Evolutionary conservation across 2,113 vertebrate genomes (phyloP), one percentile per base, ranked within the genome.

Genomic region (Camelus bactrianus): DNA sequence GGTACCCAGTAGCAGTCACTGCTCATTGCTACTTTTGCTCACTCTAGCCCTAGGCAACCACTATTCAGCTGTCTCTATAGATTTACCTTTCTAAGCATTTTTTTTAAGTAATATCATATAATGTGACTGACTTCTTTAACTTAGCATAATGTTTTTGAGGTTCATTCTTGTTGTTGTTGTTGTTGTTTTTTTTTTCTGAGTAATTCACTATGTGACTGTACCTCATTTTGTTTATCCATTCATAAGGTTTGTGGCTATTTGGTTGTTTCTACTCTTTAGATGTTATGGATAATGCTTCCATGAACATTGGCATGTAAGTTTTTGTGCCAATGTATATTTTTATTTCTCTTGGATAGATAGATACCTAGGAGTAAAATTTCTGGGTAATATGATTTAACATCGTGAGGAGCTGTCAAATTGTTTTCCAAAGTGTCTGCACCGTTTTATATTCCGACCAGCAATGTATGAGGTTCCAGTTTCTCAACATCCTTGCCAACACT

Each of bases 331-430:
- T 30, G 9, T 82, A 69, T 73, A 70, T 92, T 93, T 93, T 92
- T 91, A 60, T 93, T 75, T 89, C n/a, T 86, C n/a, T 70, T 72
- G 54, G 26, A 8, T 84, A 60, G 26, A 8, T 84, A 60, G 30
- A 48, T 60, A 89, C 46, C 42, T 77, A 64, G 67, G 32, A 82
- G 9, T 64, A 73, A 60, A 93, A 77, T 91, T 96, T 62, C 86
- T 93, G n/a, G 48, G 35, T 95, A n/a, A 46, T 48, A 32, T 54
- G 26, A 32, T 87, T 84, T 89, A 73, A 54, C 28, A 76, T 92
- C 81, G 65, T 89, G 38, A 85, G 58, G 67, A 77, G 65, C 28
- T n/a, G 1, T 52, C 70, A 70, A 67, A 54, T 13, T 38, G 2
- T 86, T 92, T 81, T 86, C 30, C 17, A 81, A 83, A 79, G 22